Evolutionary conservation across 2,888 invertebrate species (phyloP).

Genomic region (Watsonalla cultraria): DNA sequence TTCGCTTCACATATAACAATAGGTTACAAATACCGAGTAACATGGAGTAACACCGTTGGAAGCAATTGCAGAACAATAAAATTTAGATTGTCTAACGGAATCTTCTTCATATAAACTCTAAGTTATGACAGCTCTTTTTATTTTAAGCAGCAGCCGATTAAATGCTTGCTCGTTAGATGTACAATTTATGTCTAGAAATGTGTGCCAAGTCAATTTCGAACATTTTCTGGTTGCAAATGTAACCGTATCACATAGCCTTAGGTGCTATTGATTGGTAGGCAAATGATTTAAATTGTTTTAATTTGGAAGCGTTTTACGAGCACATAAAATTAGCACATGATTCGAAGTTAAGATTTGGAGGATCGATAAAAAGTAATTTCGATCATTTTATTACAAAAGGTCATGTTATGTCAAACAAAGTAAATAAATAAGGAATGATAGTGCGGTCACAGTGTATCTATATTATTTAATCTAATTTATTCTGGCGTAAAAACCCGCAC

Average conservation of each 20-base stretch:
- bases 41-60: constrained; percentile 25
- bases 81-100: constrained; percentile 35
- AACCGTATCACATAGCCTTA: background rate
- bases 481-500: constrained; percentile 27
- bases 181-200: background rate
- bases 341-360: background rate
- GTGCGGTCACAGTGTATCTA: background rate
- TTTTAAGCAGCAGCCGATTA: background rate
- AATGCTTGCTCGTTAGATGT: background rate
- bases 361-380: background rate
- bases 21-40: constrained; percentile 27
- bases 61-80: constrained; percentile 20
- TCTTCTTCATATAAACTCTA: constrained; percentile 5
- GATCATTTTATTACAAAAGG: background rate
- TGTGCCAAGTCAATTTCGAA: background rate
- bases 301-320: background rate
- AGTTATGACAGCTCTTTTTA: background rate
- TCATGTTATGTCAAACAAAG: background rate
- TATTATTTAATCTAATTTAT: constrained; percentile 20
- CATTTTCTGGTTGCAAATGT: background rate
- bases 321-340: background rate
- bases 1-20: constrained; percentile 24
- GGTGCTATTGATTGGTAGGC: background rate
- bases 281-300: background rate
- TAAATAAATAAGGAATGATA: background rate